Conservation (phyloP, 2,113 vertebrate species). For the Callaeas wilsoni region DNA sequence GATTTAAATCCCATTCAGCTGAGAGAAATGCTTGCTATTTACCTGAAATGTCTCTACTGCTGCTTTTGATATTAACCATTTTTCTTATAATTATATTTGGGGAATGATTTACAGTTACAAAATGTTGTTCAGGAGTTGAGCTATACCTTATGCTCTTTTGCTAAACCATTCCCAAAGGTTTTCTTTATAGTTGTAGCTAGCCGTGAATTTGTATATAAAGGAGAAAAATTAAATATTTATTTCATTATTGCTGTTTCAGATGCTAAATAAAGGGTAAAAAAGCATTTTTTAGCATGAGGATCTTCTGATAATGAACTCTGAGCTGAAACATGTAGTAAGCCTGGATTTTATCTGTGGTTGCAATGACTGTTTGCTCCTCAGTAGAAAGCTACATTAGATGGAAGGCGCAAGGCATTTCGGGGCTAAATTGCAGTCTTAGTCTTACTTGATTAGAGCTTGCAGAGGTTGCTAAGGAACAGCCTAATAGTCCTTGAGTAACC, state of each 20-base stretch:
- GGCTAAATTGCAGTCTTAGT: constrained; percentile 71
- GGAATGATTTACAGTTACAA: not conserved
- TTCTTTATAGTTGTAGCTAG: not conserved
- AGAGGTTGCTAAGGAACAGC: constrained; percentile 85
- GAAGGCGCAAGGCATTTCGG: constrained; percentile 47
- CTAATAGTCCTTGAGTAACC: constrained; percentile 82
- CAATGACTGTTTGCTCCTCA: not conserved
- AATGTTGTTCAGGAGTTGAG: not conserved
- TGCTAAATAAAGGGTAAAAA: not conserved
- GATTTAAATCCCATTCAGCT: not conserved
- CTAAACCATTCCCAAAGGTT: not conserved
- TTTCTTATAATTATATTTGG: not conserved
- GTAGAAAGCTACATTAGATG: constrained; percentile 21
- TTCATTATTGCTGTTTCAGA: not conserved
- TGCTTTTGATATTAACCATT: not conserved
- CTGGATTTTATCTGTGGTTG: not conserved
- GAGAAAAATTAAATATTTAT: not conserved
- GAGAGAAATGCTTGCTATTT: not conserved
- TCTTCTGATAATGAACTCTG: not conserved
- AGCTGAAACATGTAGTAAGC: not conserved
- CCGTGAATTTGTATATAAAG: not conserved
- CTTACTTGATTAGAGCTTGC: constrained; percentile 79
- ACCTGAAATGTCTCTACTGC: not conserved
- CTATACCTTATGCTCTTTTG: not conserved
- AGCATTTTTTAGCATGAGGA: not conserved